These are phyloP conservation scores for Poeciliopsis infans DNA, from an alignment of 2,797 vertebrate species.

Conservation along the genomic window DNA sequence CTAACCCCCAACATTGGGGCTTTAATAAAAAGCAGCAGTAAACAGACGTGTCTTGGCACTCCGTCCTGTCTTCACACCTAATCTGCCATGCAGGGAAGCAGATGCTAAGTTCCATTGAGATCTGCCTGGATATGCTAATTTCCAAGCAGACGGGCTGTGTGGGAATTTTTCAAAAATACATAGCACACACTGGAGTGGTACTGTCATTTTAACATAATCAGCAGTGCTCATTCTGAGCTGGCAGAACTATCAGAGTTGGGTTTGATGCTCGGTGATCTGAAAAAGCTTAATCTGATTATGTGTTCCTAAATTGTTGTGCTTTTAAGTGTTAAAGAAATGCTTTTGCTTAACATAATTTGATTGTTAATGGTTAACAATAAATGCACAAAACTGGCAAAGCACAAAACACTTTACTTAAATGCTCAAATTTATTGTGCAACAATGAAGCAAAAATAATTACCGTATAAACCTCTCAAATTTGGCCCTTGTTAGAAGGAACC, in stretches of 20 bases:
- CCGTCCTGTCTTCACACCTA: conserved; percentile 5
- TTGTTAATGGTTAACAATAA: too few relatives aligned
- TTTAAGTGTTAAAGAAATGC: neutral
- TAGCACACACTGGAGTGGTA: neutral
- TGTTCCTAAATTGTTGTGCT: neutral
- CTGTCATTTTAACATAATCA: conserved; percentile 8
- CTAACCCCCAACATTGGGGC: neutral
- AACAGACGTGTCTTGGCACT: neutral
- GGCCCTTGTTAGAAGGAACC: neutral
- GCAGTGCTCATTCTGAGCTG: neutral
- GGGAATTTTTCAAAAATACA: conserved; percentile 1
- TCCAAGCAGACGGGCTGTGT: neutral
- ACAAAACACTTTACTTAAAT: neutral
- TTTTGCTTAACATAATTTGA: neutral
- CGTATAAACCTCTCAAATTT: neutral
- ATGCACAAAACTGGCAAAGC: neutral
- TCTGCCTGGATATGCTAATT: conserved; percentile 11
- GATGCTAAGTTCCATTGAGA: conserved; percentile 8
- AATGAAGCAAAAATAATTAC: neutral
- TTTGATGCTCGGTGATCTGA: neutral
- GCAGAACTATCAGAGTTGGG: neutral
- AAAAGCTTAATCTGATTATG: neutral
- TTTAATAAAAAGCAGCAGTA: neutral
- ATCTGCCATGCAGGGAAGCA: conserved; percentile 8
- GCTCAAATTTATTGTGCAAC: neutral